These are phyloP conservation scores for Rhinoptilus africanus DNA, from an alignment of 2,113 vertebrate genomes.

Conservation along the genomic window DNA sequence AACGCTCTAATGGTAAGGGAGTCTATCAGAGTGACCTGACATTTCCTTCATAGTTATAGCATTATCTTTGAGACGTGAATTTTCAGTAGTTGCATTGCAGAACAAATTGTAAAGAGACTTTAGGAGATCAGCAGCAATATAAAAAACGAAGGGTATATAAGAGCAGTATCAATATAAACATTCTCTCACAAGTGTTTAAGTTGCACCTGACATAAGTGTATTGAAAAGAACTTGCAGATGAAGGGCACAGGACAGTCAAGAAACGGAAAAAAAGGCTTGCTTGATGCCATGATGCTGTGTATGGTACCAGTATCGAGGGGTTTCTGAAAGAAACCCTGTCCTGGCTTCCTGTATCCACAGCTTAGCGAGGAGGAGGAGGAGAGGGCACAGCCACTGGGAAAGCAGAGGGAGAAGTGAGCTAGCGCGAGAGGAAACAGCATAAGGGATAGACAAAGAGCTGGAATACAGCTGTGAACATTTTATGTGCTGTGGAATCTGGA, in stretches of 20 bases:
- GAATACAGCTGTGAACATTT: background rate
- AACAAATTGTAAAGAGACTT: background rate
- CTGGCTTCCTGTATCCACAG: background rate
- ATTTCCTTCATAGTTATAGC: background rate
- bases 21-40: background rate
- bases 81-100: background rate
- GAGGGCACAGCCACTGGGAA: background rate
- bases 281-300: accelerated
- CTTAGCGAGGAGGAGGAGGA: background rate
- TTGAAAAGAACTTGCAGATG: background rate
- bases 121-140: background rate
- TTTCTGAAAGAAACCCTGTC: background rate
- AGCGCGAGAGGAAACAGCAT: background rate
- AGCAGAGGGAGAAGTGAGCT: background rate
- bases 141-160: background rate
- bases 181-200: background rate
- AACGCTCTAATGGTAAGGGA: background rate
- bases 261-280: background rate
- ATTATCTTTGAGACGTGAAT: background rate
- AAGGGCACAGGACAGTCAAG: background rate
- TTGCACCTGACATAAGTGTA: background rate
- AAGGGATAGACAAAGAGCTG: background rate
- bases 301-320: accelerated
- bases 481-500: background rate
- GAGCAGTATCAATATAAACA: background rate